Evolutionary conservation across 2,797 vertebrate species (phyloP).

Genomic region (Macropodus opercularis): DNA sequence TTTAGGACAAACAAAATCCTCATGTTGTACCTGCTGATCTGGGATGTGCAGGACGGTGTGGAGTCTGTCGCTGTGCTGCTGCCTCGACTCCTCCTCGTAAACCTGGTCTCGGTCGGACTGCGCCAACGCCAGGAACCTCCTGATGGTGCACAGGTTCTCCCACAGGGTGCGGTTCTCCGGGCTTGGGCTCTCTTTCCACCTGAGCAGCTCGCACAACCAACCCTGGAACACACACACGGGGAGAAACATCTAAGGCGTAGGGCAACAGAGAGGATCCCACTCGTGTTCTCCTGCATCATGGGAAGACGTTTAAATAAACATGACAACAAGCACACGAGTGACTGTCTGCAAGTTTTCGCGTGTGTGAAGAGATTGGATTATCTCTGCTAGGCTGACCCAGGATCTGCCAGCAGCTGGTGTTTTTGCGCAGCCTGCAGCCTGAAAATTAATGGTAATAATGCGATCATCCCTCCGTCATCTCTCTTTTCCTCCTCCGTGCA

Average conservation of each 20-base stretch:
- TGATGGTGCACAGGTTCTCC: slow-evolving; percentile 97
- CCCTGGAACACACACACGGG: slow-evolving; percentile 78
- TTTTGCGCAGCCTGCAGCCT: slow-evolving; percentile 88
- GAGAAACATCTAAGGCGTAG: background rate
- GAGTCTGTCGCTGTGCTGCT: slow-evolving; percentile 88
- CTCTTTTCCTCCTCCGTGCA: slow-evolving; percentile 21
- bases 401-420: slow-evolving; percentile 95
- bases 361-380: slow-evolving; percentile 89
- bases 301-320: background rate
- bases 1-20: background rate
- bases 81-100: slow-evolving; percentile 89
- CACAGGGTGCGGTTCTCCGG: slow-evolving; percentile 97
- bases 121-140: slow-evolving; percentile 85
- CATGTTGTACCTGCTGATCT: slow-evolving; percentile 62
- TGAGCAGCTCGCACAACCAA: slow-evolving; percentile 94
- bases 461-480: slow-evolving; percentile 80
- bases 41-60: slow-evolving; percentile 87
- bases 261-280: too few species aligned
- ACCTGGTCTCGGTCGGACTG: slow-evolving; percentile 80
- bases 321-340: background rate
- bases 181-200: slow-evolving; percentile 96
- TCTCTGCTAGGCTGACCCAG: slow-evolving; percentile 92
- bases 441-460: slow-evolving; percentile 93
- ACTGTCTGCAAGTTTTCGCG: slow-evolving; percentile 17
- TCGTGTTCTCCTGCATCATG: too few species aligned